Evolutionary conservation across 1,140 invertebrate genomes (phyloP).

Genomic region (Drosophila quadrilineata): DNA sequence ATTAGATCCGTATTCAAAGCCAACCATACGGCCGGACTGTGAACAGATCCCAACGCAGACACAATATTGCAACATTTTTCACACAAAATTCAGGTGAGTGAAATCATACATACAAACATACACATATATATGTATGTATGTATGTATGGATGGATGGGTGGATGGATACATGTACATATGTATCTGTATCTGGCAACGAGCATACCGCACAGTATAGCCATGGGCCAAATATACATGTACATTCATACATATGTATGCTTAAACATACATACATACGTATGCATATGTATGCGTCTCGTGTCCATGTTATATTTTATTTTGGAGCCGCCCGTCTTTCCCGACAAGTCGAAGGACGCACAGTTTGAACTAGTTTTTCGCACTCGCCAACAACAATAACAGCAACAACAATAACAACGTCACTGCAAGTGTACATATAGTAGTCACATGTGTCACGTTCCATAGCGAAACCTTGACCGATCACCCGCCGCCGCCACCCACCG

Average conservation of each 20-base stretch:
- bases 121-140: slow-evolving; percentile 29
- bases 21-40: slow-evolving; percentile 23
- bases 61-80: slow-evolving; percentile 70
- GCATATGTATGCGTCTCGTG: slow-evolving; percentile 19
- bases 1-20: slow-evolving; percentile 5
- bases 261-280: slow-evolving; percentile 2
- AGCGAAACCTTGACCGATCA: slow-evolving; percentile 71
- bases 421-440: no score
- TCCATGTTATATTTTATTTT: no score
- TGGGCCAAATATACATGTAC: slow-evolving; percentile 19
- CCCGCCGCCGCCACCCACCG: no score
- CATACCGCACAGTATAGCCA: no score
- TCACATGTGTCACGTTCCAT: slow-evolving; percentile 55
- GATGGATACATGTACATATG: slow-evolving; percentile 5
- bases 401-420: no score
- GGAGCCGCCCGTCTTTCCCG: slow-evolving; percentile 44
- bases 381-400: no score
- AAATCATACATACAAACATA: slow-evolving; percentile 46
- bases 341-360: slow-evolving; percentile 48
- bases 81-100: slow-evolving; percentile 64
- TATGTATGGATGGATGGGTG: slow-evolving; percentile 10
- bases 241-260: not conserved
- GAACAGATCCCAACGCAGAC: slow-evolving; percentile 27
- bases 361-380: slow-evolving; percentile 35
- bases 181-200: not conserved